Evolutionary conservation across 2,888 invertebrate species (phyloP).

Genomic region (Labia minor): DNA sequence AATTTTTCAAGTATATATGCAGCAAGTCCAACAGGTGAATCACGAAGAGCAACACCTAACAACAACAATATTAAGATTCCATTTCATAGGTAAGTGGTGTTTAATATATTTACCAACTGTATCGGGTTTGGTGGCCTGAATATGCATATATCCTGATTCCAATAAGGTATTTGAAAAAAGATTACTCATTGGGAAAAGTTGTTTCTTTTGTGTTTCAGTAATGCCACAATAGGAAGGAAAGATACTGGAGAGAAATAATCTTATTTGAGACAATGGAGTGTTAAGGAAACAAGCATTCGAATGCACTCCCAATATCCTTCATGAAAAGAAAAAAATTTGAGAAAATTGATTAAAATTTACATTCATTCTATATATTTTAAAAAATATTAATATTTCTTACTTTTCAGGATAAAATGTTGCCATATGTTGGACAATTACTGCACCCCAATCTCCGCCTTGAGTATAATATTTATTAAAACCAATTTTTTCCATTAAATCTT

Average conservation of each 20-base stretch:
- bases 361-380: not conserved
- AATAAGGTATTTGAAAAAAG: not conserved
- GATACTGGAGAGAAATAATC: slow-evolving; percentile 29
- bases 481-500: slow-evolving; percentile 59
- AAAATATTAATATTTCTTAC: slow-evolving; percentile 29
- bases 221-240: slow-evolving; percentile 48
- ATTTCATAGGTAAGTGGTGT: not conserved
- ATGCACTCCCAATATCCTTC: slow-evolving; percentile 48
- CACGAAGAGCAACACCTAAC: slow-evolving; percentile 54
- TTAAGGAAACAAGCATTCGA: slow-evolving; percentile 48
- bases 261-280: slow-evolving; percentile 30
- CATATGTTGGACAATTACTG: slow-evolving; percentile 49
- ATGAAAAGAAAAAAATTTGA: slow-evolving; percentile 43
- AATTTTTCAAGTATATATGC: slow-evolving; percentile 87
- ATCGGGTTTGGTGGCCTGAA: not conserved
- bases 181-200: slow-evolving; percentile 14
- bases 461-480: slow-evolving; percentile 54
- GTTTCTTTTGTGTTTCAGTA: slow-evolving; percentile 58
- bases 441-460: slow-evolving; percentile 79
- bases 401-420: slow-evolving; percentile 50
- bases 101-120: not conserved
- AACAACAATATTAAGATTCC: not conserved
- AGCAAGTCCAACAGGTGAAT: slow-evolving; percentile 75
- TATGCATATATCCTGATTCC: not conserved
- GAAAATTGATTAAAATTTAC: not conserved